Base-by-base conservation (phyloP, 2,113 vertebrate species). In the Artemisiospiza belli region DNA sequence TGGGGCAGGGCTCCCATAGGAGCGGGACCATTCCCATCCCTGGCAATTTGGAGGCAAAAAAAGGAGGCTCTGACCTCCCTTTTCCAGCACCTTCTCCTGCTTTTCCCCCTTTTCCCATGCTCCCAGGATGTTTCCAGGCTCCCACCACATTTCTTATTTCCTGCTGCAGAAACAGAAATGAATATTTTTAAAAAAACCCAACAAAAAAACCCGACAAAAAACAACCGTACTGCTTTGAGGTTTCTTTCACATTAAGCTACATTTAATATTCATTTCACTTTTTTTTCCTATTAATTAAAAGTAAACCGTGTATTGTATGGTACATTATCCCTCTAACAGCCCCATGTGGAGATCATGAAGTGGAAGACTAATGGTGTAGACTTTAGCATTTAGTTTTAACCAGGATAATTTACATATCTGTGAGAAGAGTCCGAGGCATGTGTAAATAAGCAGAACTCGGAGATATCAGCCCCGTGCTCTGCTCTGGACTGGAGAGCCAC, bases 261-360 rank as follows among this genome's bases (percentile, higher is more conserved):
- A 98, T 99, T 99, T 99, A 99, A 99, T 99, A 99, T 99, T 99
- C 98, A 98, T 99, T 98, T 98, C 98, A 98, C 99, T 99, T 98
- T 98, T 98, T 98, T 99, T 99, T 98, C 96, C 98, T 98, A 99
- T 99, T 99, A 99, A 99, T 99, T 99, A 99, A 99, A 99, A 99
- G 98, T 98, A 99, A 99, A 99, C 98, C 99, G 98, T 99, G 98
- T 99, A 99, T 98, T 98, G 98, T 99, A 99, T 99, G 99, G 99
- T 99, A 99, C 99, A 99, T 99, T 99, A 99, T 99, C 98, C 98
- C 98, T 98, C 99, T 99, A 99, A 99, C 99, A 99, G 99, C 99
- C 99, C 98, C 99, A 99, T 99, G 99, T 98, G 98, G 99, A 99
- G 99, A 99, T 99, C 98, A 99, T 99, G 99, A 99, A 99, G 99